Evolutionary conservation across 2,113 vertebrate species (phyloP), one percentile per base, ranked within the genome.

Genomic region (Alligator mississippiensis): DNA sequence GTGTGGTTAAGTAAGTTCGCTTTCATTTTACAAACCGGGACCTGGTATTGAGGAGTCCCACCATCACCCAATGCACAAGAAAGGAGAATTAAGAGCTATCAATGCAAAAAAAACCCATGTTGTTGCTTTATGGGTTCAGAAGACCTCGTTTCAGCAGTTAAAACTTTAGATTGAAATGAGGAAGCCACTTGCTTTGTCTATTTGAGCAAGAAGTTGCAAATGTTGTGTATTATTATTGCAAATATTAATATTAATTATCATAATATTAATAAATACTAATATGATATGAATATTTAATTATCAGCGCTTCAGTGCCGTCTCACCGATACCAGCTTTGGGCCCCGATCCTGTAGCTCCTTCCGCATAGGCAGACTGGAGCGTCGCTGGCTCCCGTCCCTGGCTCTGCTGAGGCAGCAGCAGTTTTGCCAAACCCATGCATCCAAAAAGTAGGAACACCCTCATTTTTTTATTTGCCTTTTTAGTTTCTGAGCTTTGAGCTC

Each of bases 1-100:
- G 59, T 92, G 85, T 30, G 28, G 59, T 77, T 19, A 60, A 64
- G 66, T 75, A 92, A 59, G 59, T 17, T 77, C 77, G 62, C 27
- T 92, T 85, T 72, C 28, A 0, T 34, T 13, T 28, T 25, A 4
- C 13, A 28, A 85, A 90, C 34, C 59, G 78, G 86, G 12, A 83
- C 77, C 77, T 64, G 59, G 34, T 63, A 34, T 16, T 30, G 66
- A 21, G 17, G n/a, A 30, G 18, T 70, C 66, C 16, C 34, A 21
- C 18, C 85, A 34, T 81, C 64, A n/a, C 77, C 62, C 21, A 27
- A 78, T 80, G 13, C 82, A 64, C 34, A 75, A 57, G 34, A 27
- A 12, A 79, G 83, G 24, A 38, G 27, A 68, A 82, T 76, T 38
- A 24, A 3, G 2, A 24, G 27, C 86, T 86, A 27, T 17, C 18